Base-by-base conservation (phyloP, 2,797 vertebrate genomes). In the Hydrolagus colliei region DNA sequence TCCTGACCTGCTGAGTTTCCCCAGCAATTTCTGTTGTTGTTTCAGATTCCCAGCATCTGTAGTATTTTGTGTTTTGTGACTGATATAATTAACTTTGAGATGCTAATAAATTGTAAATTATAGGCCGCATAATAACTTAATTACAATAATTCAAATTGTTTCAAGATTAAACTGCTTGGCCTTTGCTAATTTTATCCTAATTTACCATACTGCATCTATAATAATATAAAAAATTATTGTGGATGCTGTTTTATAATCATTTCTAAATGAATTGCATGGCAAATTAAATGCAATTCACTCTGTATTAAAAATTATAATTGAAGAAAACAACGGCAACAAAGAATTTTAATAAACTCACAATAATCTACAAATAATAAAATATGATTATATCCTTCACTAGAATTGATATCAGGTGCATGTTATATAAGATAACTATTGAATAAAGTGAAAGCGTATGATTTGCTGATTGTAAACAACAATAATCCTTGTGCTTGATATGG, bases 71-170 rank as follows among this genome's bases (percentile, higher is more conserved):
- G 27, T 27, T 27, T 27, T 27, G 27, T 27, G 27, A 52, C 41
- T 52, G 41, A 52, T 52, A 52, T 52, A 52, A 6, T 52, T 82
- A 71, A 71, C 32, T 12, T 11, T 32, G 0, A 67, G 32, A 11
- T 20, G 14, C 16, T 84, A 68, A 67, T 52, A 52, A 52, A 52
- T 52, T 52, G 41, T 52, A 52, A 52, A 52, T 52, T 52, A 52
- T 52, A 52, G 41, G 41, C 41, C 41, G 6, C 41, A 52, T 52
- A 52, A 52, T 52, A 16, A 0, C 14, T 80, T 80, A 0, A 80
- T 80, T 80, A 27, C n/a, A 80, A 65, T 80, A 84, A 10, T n/a
- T 77, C 35, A 20, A 71, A 41, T 68, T 71, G 12, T 84, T 84
- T 41, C 4, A 84, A 11, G 13, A 65, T 4, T n/a, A 80, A 80